Evolutionary conservation across 30 jellyfish, hydroid and myxozoan genomes (phyloP).

Genomic region (Phacellophora camtschatica): DNA sequence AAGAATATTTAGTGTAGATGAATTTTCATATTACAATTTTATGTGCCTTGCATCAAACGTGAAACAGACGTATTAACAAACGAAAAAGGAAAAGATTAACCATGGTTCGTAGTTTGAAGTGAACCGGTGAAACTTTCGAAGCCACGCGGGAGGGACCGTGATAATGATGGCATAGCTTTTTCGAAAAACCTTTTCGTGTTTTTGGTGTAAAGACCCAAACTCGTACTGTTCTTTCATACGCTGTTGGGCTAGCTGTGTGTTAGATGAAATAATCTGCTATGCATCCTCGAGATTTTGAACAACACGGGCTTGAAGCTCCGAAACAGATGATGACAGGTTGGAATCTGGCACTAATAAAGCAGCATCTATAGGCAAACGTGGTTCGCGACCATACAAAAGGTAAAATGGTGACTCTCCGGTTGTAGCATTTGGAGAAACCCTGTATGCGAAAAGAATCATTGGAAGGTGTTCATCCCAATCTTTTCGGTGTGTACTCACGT

Average conservation of each 20-base stretch:
- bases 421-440: slow-evolving; percentile 20
- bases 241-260: background rate
- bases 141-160: slow-evolving; percentile 61
- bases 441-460: slow-evolving; percentile 36
- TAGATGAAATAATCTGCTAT: background rate
- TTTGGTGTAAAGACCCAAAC: slow-evolving; percentile 67
- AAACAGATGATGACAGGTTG: background rate
- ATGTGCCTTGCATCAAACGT: too few species aligned
- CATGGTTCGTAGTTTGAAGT: slow-evolving; percentile 3
- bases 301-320: background rate
- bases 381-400: slow-evolving; percentile 20
- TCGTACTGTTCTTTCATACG: background rate
- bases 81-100: too few species aligned
- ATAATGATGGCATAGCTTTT: slow-evolving; percentile 26
- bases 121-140: slow-evolving; percentile 39
- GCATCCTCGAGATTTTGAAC: background rate
- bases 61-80: too few species aligned
- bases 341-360: background rate
- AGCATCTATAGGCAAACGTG: background rate
- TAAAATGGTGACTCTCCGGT: slow-evolving; percentile 46
- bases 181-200: slow-evolving; percentile 32
- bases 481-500: slow-evolving; percentile 33
- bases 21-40: too few species aligned
- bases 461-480: slow-evolving; percentile 60
- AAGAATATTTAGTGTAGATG: too few species aligned